Evolutionary conservation across 2,888 invertebrate species (phyloP), one percentile per base, ranked within the genome.

Genomic region (Pristionchus japonicus): DNA sequence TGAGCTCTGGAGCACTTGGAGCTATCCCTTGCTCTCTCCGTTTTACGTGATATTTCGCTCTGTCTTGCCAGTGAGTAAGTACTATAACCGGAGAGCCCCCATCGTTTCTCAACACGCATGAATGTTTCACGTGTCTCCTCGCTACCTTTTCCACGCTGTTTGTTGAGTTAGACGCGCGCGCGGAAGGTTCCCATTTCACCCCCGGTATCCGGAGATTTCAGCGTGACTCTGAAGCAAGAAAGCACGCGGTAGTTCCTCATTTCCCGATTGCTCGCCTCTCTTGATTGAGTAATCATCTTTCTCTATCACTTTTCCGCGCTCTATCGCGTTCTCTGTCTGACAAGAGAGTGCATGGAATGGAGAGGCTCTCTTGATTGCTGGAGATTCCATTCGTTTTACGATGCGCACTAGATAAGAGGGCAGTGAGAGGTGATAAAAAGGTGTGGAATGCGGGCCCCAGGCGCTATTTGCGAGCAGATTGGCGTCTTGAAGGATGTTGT

Each of bases 51-150:
- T n/a, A n/a, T n/a, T n/a, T n/a, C n/a, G n/a, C n/a, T n/a, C n/a
- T n/a, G n/a, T n/a, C n/a, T n/a, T n/a, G n/a, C n/a, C n/a, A n/a
- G n/a, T n/a, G n/a, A n/a, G n/a, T n/a, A n/a, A n/a, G n/a, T n/a
- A n/a, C n/a, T n/a, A n/a, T n/a, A n/a, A n/a, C n/a, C n/a, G n/a
- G n/a, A n/a, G n/a, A n/a, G n/a, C n/a, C n/a, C n/a, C n/a, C n/a
- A n/a, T n/a, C n/a, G n/a, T n/a, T n/a, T n/a, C n/a, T n/a, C n/a
- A n/a, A n/a, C n/a, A 20, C 17, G 23, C 80, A 49, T 49, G 47
- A 31, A 80, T 80, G 17, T 47, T 80, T 47, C 80, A 47, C 49
- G 80, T 80, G 47, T 40, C 70, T 40, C 27, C 77, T 47, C 77
- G 31, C 80, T 47, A 49, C 80, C 47, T 49, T 70, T 70, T 70